Conservation (phyloP, 2,113 vertebrate species). For the Rhizomys pruinosus region DNA sequence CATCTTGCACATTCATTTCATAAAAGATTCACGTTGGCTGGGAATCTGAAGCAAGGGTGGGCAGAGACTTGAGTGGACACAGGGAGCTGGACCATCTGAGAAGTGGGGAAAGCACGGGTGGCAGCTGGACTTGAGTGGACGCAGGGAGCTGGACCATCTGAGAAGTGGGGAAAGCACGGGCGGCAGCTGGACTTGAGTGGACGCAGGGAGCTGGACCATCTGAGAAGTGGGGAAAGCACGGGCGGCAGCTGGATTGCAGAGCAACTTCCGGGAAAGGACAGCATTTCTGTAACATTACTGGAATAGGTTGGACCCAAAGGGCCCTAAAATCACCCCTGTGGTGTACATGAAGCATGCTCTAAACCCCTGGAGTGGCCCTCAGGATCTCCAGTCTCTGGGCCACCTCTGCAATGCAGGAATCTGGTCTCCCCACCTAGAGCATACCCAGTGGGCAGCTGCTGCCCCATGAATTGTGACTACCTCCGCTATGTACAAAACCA, state of each 20-base stretch:
- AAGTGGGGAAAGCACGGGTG: background rate
- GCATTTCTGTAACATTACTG: background rate
- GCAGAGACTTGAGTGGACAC: background rate
- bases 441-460: constrained; percentile 47
- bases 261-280: background rate
- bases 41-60: background rate
- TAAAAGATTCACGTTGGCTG: background rate
- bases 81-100: background rate
- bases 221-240: background rate
- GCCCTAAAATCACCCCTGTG: background rate
- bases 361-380: background rate
- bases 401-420: background rate
- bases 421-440: background rate
- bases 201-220: background rate
- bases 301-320: background rate
- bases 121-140: background rate
- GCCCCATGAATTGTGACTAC: background rate
- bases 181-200: background rate
- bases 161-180: background rate
- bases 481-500: constrained; percentile 69
- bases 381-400: background rate
- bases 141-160: background rate
- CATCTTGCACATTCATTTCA: constrained; percentile 20
- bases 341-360: background rate
- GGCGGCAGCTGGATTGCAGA: background rate